These are phyloP conservation scores for Eubasilissa splendida DNA, from an alignment of 2,888 invertebrate species.

Conservation along the genomic window DNA sequence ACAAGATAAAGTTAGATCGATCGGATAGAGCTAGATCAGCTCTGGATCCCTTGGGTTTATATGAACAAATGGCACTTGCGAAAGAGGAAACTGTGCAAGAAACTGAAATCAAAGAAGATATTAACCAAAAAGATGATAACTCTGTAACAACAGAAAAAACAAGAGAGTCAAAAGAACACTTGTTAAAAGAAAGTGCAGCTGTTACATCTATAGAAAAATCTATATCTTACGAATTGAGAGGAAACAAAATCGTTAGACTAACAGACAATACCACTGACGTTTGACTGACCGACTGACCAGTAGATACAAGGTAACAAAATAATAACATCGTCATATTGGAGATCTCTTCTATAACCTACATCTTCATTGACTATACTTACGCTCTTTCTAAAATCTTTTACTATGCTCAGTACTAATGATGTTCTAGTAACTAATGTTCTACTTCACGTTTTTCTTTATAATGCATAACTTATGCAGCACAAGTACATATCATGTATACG, in stretches of 20 bases:
- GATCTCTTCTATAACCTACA: constrained; percentile 8
- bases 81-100: constrained; percentile 17
- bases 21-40: constrained; percentile 39
- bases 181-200: neutral
- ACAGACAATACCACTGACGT: constrained; percentile 49
- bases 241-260: constrained; percentile 67
- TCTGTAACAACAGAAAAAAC: neutral
- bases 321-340: constrained; percentile 29
- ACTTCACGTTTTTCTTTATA: neutral
- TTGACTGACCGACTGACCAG: constrained; percentile 54
- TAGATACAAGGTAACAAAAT: constrained; percentile 52
- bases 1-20: constrained; percentile 43
- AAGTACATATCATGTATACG: too few relatives aligned
- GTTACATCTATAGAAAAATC: constrained; percentile 47
- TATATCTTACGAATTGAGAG: constrained; percentile 65
- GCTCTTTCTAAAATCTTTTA: constrained; percentile 7
- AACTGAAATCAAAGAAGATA: constrained; percentile 16
- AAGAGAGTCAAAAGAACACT: constrained; percentile 2
- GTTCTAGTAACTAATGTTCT: neutral
- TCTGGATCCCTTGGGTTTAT: constrained; percentile 5
- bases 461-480: too few relatives aligned
- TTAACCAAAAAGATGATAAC: constrained; percentile 44
- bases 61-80: constrained; percentile 41
- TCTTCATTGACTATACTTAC: constrained; percentile 15
- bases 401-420: neutral